Conservation (phyloP, 2,113 vertebrate species). For the Centropristis striata region DNA sequence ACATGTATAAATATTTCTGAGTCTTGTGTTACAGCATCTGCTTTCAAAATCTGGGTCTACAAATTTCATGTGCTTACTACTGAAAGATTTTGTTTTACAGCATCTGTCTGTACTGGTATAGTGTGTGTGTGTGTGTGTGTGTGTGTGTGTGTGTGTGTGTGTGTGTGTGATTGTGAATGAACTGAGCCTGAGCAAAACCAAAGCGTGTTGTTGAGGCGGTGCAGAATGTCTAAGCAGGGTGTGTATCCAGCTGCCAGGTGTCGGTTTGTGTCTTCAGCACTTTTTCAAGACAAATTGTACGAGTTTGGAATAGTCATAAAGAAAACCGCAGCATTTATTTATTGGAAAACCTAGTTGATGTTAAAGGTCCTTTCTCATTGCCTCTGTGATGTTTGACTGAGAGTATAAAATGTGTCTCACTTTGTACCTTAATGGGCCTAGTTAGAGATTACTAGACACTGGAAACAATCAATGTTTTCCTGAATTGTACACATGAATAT, state of each 20-base stretch:
- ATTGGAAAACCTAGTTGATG: background rate
- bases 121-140: background rate
- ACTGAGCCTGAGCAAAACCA: constrained; percentile 51
- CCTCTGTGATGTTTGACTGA: background rate
- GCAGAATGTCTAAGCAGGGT: constrained; percentile 42
- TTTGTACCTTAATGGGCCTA: constrained; percentile 56
- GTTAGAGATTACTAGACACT: constrained; percentile 52
- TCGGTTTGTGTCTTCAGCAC: constrained; percentile 44
- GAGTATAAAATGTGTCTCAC: constrained; percentile 31
- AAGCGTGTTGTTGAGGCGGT: constrained; percentile 46
- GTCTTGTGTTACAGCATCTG: constrained; percentile 2
- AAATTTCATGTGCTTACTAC: constrained; percentile 51
- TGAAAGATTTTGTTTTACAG: constrained; percentile 46
- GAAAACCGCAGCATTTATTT: constrained; percentile 28
- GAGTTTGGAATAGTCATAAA: background rate
- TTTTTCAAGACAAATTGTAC: constrained; percentile 31
- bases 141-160: constrained; percentile 9
- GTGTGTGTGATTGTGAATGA: background rate
- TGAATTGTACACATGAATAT: constrained; percentile 37
- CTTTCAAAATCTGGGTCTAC: background rate
- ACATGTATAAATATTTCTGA: background rate
- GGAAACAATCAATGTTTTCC: constrained; percentile 41
- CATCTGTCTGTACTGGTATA: background rate
- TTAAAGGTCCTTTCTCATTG: constrained; percentile 12
- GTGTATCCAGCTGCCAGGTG: constrained; percentile 25